phyloP scores from a whole-genome alignment of 2,888 invertebrate species.

The Ernsta delagoae region DNA sequence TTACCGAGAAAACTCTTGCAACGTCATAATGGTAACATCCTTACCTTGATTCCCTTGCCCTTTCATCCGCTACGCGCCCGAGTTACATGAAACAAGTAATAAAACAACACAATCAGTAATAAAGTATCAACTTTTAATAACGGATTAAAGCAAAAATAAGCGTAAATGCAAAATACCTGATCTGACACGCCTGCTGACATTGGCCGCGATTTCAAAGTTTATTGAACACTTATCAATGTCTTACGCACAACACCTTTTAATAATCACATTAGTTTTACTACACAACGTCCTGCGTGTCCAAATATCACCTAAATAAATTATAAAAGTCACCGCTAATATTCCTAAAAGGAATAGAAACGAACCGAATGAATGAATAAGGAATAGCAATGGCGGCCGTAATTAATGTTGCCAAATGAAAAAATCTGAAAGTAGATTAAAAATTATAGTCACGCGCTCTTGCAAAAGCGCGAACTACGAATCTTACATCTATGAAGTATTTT shows the following conservation, averaged over 20 bases:
- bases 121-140: slow-evolving; percentile 45
- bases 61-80: slow-evolving; percentile 90
- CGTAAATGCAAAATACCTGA: slow-evolving; percentile 88
- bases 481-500: too few species aligned
- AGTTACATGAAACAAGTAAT: slow-evolving; percentile 85
- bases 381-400: slow-evolving; percentile 38
- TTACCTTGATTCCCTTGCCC: slow-evolving; percentile 94
- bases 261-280: slow-evolving; percentile 82
- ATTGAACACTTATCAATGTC: slow-evolving; percentile 80
- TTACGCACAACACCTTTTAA: slow-evolving; percentile 73
- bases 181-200: slow-evolving; percentile 97
- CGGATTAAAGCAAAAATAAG: slow-evolving; percentile 56
- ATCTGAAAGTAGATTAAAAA: too few species aligned
- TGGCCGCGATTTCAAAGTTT: slow-evolving; percentile 87
- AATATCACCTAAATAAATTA: slow-evolving; percentile 63
- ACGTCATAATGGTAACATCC: slow-evolving; percentile 75
- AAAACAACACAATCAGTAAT: slow-evolving; percentile 56
- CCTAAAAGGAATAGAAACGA: slow-evolving; percentile 53
- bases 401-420: slow-evolving; percentile 48
- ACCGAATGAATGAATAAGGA: slow-evolving; percentile 51
- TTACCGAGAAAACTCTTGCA: slow-evolving; percentile 77
- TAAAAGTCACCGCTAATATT: slow-evolving; percentile 73
- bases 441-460: too few species aligned
- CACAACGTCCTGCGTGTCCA: slow-evolving; percentile 72
- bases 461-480: too few species aligned